Evolutionary conservation across 1,140 invertebrate species (phyloP), one percentile per base, ranked within the genome.

Genomic region (Heliconius nattereri): DNA sequence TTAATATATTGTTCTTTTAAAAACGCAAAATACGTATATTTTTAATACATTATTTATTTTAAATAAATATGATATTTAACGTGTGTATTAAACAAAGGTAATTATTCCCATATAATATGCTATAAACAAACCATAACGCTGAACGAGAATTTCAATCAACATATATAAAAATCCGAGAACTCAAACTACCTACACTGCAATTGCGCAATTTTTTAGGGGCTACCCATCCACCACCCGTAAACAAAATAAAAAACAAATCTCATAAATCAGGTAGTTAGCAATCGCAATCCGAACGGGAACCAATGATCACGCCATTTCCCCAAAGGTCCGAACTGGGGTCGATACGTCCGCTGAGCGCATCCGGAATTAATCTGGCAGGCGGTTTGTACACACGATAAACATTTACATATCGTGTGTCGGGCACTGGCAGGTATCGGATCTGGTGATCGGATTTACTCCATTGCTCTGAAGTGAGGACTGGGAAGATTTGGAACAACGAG

Each of bases 281-380:
- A 83, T 83, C 82, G 75, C 76, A 78, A 80, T 82, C 76, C 81
- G 75, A 84, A 82, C 82, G 82, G 83, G 85, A 89, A 90, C 82
- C 82, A 82, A 82, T 87, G 87, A 88, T 88, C 84, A 85, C 82
- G 85, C 79, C 78, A 85, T 88, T 91, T 90, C 89, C 89, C 87
- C 85, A 92, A 91, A 92, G 90, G 89, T 87, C 81, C 86, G 85
- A 86, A 80, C 82, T 84, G 84, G 85, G 85, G 88, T 85, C 87
- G 87, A 85, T 84, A 86, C 86, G 88, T 90, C 88, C 87, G 87
- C 77, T 81, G 85, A 80, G 82, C 85, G 85, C 85, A 87, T 90
- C 90, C 88, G 91, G 88, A 93, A 92, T 93, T 93, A 92, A 92
- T 92, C 86, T 89, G 85, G 85, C 83, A 87, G 87, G 84, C 84